Base-by-base conservation (phyloP, 1,140 invertebrate genomes). In the Dreissena rostriformis region DNA sequence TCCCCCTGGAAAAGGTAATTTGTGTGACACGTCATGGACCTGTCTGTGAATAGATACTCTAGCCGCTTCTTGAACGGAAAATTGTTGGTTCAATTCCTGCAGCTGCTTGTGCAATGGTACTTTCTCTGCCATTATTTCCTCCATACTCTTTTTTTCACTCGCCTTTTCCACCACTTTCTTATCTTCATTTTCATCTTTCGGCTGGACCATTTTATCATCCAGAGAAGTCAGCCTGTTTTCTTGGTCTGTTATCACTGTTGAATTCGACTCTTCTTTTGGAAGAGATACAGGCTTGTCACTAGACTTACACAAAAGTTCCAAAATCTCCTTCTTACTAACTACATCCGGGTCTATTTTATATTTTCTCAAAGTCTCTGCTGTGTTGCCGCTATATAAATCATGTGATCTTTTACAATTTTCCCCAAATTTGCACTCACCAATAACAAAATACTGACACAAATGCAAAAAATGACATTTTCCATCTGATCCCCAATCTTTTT, bases 371-470 rank as follows among this genome's bases (percentile, higher is more conserved):
- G 73, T 67, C 70, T 73, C 63, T 52, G 61, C 55, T 24, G 80
- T 61, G 22, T 82, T 71, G 51, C 80, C 80, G 10, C 57, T 39
- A 24, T 53, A 82, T 17, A 82, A 57, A 68, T 82, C 80, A 82
- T 82, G 80, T 39, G 80, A 82, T 24, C 80, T 19, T 53, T 82
- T 82, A 55, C 80, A 82, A 19, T 66, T 82, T 12, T 74, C 71
- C 24, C 65, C 80, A 57, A 74, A 82, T 24, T 82, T 82, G 75
- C 80, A 82, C n/a, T 74, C 72, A 65, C 57, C 57, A 53, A 19
- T 73, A 19, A 82, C 80, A 55, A 52, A 82, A 82, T 82, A 51
- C 29, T 82, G 68, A 82, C 80, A 82, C 17, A 82, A 55, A 75
- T 82, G 80, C 12, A 82, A 22, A 28, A 82, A 82, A 63, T 65